Evolutionary conservation across 2,888 invertebrate species (phyloP).

Genomic region (Chironomus tentans): DNA sequence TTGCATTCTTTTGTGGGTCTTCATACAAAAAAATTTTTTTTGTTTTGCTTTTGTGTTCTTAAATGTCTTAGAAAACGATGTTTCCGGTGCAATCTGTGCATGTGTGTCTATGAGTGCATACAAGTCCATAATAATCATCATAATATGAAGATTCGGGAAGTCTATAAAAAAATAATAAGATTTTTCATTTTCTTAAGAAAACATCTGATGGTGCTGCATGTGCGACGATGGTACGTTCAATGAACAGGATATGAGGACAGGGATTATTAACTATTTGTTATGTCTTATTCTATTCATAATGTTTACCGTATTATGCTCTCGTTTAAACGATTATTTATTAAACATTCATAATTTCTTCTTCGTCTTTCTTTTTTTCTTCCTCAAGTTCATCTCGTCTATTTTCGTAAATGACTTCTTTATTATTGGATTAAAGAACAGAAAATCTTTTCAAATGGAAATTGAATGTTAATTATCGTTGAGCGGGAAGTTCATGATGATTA

Average conservation of each 20-base stretch:
- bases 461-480: too few species aligned
- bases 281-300: not conserved
- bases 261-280: not conserved
- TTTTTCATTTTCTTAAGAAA: not conserved
- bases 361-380: too few species aligned
- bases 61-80: not conserved
- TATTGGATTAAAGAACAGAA: too few species aligned
- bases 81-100: constrained; percentile 3
- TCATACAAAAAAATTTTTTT: not conserved
- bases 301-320: too few species aligned
- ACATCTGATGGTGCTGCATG: constrained; percentile 3
- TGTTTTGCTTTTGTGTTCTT: not conserved
- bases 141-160: not conserved
- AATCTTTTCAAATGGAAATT: too few species aligned
- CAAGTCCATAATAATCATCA: not conserved
- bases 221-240: not conserved
- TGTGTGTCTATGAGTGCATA: not conserved
- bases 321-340: too few species aligned
- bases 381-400: too few species aligned
- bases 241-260: constrained; percentile 8
- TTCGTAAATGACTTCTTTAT: too few species aligned
- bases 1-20: not conserved
- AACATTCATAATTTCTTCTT: too few species aligned
- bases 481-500: too few species aligned
- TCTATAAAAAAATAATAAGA: not conserved